Conservation (phyloP, 2,113 vertebrate species). For the Cavia porcellus region DNA sequence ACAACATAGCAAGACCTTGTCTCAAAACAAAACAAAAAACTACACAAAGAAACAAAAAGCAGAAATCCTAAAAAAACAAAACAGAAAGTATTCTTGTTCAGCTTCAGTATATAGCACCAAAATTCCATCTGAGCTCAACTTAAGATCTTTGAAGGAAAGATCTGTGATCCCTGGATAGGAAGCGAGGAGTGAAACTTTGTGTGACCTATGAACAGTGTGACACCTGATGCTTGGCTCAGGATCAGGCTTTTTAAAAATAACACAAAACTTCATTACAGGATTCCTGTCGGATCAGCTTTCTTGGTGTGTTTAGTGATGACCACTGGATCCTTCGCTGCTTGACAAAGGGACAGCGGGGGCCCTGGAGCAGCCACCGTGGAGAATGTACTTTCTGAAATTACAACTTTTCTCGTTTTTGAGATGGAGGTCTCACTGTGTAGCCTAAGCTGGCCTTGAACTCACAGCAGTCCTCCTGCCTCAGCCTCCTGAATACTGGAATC, state of each 20-base stretch:
- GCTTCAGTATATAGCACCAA: background rate
- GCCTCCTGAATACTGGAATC: background rate
- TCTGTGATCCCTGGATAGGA: background rate
- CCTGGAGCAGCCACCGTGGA: background rate
- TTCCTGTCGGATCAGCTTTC: slow-evolving; percentile 32
- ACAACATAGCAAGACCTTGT: background rate
- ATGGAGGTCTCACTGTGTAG: background rate
- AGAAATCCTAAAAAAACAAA: background rate
- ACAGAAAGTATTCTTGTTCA: background rate
- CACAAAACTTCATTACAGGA: background rate
- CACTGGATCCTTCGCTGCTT: background rate
- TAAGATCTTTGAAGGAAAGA: slow-evolving; percentile 43
- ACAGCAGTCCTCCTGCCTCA: background rate
- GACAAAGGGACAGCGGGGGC: background rate
- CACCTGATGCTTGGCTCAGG: background rate
- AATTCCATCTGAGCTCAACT: background rate
- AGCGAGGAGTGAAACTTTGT: background rate
- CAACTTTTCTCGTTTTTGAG: background rate
- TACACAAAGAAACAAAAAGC: background rate
- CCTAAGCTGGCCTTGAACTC: background rate
- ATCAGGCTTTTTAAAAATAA: slow-evolving; percentile 36
- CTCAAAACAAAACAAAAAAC: background rate
- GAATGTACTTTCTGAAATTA: background rate
- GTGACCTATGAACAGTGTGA: background rate
- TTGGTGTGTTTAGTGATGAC: background rate